phyloP scores from a whole-genome alignment of 2,888 invertebrate genomes.

The Sinhomidia bicolor region DNA sequence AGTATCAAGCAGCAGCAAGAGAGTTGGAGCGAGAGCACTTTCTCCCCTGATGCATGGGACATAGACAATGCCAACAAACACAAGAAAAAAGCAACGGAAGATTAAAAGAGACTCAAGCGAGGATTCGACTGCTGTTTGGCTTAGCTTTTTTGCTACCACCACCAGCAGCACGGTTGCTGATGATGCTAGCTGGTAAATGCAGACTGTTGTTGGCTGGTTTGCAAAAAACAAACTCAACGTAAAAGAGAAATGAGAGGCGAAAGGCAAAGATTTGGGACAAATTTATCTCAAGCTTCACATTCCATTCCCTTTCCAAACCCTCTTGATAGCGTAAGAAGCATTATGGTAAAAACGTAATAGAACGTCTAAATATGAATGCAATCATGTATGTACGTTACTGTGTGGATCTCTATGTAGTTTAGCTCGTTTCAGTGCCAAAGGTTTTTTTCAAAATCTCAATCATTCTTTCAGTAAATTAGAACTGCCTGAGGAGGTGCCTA shows the following conservation, averaged over 20 bases:
- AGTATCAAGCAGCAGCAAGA: neutral
- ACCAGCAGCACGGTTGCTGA: neutral
- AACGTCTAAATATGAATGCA: too few species aligned
- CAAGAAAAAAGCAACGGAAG: constrained; percentile 2
- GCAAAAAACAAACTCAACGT: constrained; percentile 24
- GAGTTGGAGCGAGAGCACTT: constrained; percentile 1
- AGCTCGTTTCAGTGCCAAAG: constrained; percentile 48
- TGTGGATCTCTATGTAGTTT: too few species aligned
- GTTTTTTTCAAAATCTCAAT: neutral
- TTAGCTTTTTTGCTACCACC: neutral
- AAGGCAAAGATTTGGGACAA: constrained; percentile 50
- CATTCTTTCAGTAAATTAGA: too few species aligned
- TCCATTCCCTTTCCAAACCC: neutral
- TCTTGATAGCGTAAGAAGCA: too few species aligned
- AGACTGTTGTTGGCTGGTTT: neutral
- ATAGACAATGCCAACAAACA: neutral
- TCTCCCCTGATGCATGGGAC: neutral
- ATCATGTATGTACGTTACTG: too few species aligned
- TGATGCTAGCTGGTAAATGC: neutral
- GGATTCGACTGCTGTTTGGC: neutral
- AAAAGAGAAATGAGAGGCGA: constrained; percentile 28
- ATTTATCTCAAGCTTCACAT: constrained; percentile 34
- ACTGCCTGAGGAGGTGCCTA: too few species aligned
- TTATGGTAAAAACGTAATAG: too few species aligned
- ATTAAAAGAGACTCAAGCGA: neutral